phyloP scores from a whole-genome alignment of 2,888 invertebrate genomes.

The Aphidius colemani region DNA sequence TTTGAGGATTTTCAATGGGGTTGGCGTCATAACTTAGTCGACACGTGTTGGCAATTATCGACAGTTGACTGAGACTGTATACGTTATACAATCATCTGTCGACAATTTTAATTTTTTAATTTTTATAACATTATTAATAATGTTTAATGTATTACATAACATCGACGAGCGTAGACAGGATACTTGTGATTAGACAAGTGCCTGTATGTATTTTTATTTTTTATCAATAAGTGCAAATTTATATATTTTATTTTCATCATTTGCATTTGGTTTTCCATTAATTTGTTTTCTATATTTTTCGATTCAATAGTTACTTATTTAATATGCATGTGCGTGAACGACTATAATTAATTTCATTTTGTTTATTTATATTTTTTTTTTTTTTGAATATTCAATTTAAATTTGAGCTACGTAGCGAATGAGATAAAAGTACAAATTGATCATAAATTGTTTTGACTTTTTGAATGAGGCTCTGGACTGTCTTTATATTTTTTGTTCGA shows the following conservation, averaged over 20 bases:
- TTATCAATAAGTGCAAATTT: conserved; percentile 5
- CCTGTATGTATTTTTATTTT: conserved; percentile 1
- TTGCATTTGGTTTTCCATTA: neutral
- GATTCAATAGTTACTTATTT: neutral
- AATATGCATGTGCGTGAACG: conserved; percentile 37
- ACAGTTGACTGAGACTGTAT: conserved; percentile 27
- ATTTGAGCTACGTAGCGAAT: conserved; percentile 35
- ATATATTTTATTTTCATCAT: neutral
- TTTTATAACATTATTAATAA: conserved; percentile 13
- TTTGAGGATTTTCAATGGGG: conserved; percentile 24
- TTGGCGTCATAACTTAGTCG: conserved; percentile 12
- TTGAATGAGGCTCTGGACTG: neutral
- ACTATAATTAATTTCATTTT: conserved; percentile 24
- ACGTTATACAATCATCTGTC: conserved; percentile 26
- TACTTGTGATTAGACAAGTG: conserved; percentile 7
- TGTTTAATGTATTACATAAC: conserved; percentile 19
- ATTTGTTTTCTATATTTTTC: neutral
- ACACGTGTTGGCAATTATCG: conserved; percentile 29
- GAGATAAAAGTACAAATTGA: conserved; percentile 37
- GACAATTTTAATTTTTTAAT: conserved; percentile 12
- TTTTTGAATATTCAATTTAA: conserved; percentile 8
- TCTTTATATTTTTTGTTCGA: neutral
- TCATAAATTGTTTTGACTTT: conserved; percentile 11
- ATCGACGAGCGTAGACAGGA: conserved; percentile 25
- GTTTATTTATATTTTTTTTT: neutral